These are phyloP conservation scores for Phainopepla nitens DNA, from an alignment of 2,113 vertebrate genomes.

Conservation along the genomic window DNA sequence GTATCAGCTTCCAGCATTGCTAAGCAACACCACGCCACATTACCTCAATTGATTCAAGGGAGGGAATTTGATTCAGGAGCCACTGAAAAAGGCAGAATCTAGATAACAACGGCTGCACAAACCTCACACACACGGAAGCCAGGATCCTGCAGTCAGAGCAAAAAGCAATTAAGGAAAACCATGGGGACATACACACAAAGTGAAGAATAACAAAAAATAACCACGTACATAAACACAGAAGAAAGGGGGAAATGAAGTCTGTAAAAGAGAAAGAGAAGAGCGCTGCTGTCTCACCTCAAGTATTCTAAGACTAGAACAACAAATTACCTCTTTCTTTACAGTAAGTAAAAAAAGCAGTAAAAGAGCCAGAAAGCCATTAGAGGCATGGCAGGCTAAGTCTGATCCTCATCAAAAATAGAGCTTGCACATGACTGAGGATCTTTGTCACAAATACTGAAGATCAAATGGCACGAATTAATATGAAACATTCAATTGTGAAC, in stretches of 20 bases:
- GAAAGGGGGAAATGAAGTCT: not conserved
- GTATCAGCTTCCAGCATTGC: constrained; percentile 36
- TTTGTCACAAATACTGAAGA: not conserved
- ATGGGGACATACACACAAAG: not conserved
- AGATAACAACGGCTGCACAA: not conserved
- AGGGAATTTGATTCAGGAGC: constrained; percentile 23
- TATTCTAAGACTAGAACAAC: not conserved
- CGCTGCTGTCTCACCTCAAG: not conserved
- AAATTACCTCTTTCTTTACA: not conserved
- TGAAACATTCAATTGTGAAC: not conserved
- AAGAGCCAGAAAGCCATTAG: not conserved
- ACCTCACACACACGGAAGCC: not conserved
- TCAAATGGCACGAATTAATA: not conserved
- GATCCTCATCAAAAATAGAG: not conserved
- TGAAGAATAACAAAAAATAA: not conserved
- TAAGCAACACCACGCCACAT: constrained; percentile 53
- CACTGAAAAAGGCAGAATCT: not conserved
- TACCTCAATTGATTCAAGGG: constrained; percentile 7
- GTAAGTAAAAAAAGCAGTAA: not conserved
- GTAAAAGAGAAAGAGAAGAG: not conserved
- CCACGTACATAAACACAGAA: not conserved
- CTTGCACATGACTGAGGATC: not conserved
- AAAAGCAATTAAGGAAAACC: constrained; percentile 11
- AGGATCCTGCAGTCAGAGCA: not conserved
- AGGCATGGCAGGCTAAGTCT: not conserved